phyloP scores from a whole-genome alignment of 2,888 invertebrate genomes.

The Cartodere bifasciata region DNA sequence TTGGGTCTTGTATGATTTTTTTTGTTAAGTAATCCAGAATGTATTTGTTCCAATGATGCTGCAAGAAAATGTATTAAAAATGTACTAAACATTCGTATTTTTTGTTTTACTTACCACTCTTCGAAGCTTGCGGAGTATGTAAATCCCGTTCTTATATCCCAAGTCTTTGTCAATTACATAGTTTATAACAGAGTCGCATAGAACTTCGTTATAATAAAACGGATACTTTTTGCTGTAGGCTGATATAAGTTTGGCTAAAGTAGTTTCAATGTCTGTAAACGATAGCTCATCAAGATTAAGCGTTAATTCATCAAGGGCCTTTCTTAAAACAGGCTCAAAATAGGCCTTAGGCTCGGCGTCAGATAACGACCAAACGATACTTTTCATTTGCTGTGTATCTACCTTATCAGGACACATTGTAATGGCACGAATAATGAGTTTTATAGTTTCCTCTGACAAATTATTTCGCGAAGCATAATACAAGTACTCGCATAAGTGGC shows the following conservation, averaged over 20 bases:
- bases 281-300: constrained; percentile 35
- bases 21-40: constrained; percentile 46
- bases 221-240: constrained; percentile 36
- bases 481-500: constrained; percentile 41
- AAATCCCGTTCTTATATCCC: constrained; percentile 38
- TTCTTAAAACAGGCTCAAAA: constrained; percentile 40
- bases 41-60: constrained; percentile 45
- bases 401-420: constrained; percentile 36
- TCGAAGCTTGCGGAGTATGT: constrained; percentile 40
- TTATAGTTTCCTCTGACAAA: constrained; percentile 39
- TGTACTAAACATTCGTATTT: not conserved
- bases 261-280: constrained; percentile 39
- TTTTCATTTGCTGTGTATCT: constrained; percentile 33
- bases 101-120: constrained; percentile 40
- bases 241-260: constrained; percentile 38
- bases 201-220: constrained; percentile 48
- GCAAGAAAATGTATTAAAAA: constrained; percentile 19
- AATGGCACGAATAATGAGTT: constrained; percentile 41
- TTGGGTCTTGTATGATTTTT: constrained; percentile 34
- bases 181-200: constrained; percentile 43
- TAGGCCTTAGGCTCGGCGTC: constrained; percentile 35
- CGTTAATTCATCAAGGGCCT: constrained; percentile 38
- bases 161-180: constrained; percentile 40
- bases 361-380: constrained; percentile 44
- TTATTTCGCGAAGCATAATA: constrained; percentile 39